Conservation (phyloP, 1,140 invertebrate species). For the Drosophila triauraria region DNA sequence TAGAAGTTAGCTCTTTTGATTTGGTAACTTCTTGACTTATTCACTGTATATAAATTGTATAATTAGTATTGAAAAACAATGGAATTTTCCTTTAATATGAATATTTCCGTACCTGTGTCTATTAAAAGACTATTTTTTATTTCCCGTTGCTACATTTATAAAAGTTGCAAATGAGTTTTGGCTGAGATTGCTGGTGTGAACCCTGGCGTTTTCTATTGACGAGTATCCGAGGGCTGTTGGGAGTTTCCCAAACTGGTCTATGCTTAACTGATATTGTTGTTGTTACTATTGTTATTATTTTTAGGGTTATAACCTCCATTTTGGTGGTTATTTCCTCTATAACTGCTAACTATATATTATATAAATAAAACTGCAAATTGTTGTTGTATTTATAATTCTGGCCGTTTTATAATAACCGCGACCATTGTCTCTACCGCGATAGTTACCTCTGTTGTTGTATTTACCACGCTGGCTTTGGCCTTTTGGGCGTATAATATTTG, state of each 20-base stretch:
- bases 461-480: background rate
- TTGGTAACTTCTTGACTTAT: background rate
- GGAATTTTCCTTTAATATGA: background rate
- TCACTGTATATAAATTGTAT: background rate
- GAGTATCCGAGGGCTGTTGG: background rate
- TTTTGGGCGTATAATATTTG: background rate
- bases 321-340: background rate
- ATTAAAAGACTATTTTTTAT: background rate
- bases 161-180: constrained; percentile 4
- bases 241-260: constrained; percentile 4
- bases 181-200: constrained; percentile 16
- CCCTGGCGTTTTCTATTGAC: background rate
- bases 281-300: background rate
- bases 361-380: too few species aligned
- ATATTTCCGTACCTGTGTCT: background rate
- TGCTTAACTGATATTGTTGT: constrained; percentile 4
- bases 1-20: too few species aligned
- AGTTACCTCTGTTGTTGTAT: background rate
- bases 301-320: background rate
- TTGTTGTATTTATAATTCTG: too few species aligned
- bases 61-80: background rate
- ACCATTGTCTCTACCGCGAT: constrained; percentile 5
- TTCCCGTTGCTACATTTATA: constrained; percentile 1
- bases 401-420: background rate
- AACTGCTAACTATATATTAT: too few species aligned